phyloP scores from a whole-genome alignment of 1,140 invertebrate species.

The Drosophila biarmipes region DNA sequence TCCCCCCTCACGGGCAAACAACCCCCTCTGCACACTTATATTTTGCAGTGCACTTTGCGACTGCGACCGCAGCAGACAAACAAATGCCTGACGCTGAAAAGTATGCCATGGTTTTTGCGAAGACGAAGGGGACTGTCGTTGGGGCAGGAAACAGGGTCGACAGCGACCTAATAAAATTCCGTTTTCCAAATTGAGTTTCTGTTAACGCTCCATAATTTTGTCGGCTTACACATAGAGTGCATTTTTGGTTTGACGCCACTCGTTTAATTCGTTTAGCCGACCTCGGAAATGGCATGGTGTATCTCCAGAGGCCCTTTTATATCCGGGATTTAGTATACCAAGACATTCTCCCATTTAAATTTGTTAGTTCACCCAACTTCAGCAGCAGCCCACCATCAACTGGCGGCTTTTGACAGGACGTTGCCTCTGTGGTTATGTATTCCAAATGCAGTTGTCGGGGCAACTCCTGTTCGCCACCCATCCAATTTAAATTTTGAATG shows the following conservation, averaged over 20 bases:
- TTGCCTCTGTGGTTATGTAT: slow-evolving; percentile 16
- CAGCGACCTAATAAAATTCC: slow-evolving; percentile 43
- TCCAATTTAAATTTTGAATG: slow-evolving; percentile 46
- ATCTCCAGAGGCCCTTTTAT: background rate
- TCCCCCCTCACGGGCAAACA: background rate
- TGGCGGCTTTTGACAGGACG: slow-evolving; percentile 23
- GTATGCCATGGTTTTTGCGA: slow-evolving; percentile 40
- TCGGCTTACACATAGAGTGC: slow-evolving; percentile 14
- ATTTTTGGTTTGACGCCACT: slow-evolving; percentile 12
- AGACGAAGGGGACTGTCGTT: background rate
- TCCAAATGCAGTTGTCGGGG: background rate
- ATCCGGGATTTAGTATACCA: background rate
- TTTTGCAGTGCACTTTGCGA: slow-evolving; percentile 50
- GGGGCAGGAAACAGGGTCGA: slow-evolving; percentile 2
- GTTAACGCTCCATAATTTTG: slow-evolving; percentile 43
- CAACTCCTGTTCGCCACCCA: slow-evolving; percentile 2
- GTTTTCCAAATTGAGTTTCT: slow-evolving; percentile 46
- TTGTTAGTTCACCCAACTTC: background rate
- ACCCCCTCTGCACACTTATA: slow-evolving; percentile 12
- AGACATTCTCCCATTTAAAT: background rate
- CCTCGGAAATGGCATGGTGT: background rate
- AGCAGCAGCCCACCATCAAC: slow-evolving; percentile 14
- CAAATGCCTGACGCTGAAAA: slow-evolving; percentile 47
- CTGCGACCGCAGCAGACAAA: slow-evolving; percentile 54
- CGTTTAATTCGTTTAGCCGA: slow-evolving; percentile 3